phyloP scores from a whole-genome alignment of 2,113 vertebrate genomes.

The Microtus oregoni region DNA sequence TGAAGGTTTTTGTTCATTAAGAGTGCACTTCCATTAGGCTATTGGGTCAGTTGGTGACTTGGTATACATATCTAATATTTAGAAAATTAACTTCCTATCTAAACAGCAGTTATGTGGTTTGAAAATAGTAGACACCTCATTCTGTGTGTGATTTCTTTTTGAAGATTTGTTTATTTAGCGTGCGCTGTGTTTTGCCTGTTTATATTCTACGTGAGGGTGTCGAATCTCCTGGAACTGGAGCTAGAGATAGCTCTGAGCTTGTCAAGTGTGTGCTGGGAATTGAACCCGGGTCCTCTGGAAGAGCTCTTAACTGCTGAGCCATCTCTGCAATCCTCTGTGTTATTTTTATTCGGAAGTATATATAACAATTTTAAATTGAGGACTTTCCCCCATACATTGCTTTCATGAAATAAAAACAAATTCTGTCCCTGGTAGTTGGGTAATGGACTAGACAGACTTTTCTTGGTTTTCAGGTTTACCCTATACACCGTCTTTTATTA shows the following conservation, averaged over 20 bases:
- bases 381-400: not conserved
- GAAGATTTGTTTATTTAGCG: not conserved
- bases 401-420: slow-evolving; percentile 37
- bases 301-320: not conserved
- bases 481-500: slow-evolving; percentile 32
- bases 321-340: not conserved
- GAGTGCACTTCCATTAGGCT: too few relatives aligned
- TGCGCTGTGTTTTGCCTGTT: not conserved
- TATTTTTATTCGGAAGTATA: not conserved
- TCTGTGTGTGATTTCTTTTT: not conserved
- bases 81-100: slow-evolving; percentile 28
- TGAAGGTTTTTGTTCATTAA: not conserved
- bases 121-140: slow-evolving; percentile 3
- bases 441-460: not conserved
- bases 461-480: slow-evolving; percentile 34
- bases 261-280: not conserved
- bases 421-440: slow-evolving; percentile 42
- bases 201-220: not conserved
- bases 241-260: not conserved
- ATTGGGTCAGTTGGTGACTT: slow-evolving; percentile 2
- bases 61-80: slow-evolving; percentile 12
- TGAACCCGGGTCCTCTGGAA: not conserved
- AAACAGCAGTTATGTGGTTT: slow-evolving; percentile 52
- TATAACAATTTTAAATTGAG: slow-evolving; percentile 40
- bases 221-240: not conserved